Conservation (phyloP, 2,888 invertebrate genomes). For the Parnassius glacialis region DNA sequence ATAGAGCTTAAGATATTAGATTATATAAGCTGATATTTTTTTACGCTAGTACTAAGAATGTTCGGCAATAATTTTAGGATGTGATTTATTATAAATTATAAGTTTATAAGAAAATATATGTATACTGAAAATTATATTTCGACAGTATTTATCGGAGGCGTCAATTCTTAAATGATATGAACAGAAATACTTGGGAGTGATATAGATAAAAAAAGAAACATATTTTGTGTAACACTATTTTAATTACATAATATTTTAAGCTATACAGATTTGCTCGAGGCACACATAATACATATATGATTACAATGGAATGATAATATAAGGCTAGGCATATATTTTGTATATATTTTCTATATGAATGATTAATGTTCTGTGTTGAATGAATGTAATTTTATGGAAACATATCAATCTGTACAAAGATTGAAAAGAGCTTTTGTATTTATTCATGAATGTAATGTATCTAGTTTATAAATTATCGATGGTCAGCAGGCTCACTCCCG, state of each 20-base stretch:
- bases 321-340: background rate
- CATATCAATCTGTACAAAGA: constrained; percentile 64
- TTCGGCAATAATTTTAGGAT: constrained; percentile 61
- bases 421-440: constrained; percentile 29
- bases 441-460: background rate
- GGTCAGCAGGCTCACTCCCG: background rate
- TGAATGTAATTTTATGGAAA: constrained; percentile 26
- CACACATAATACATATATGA: too few species aligned
- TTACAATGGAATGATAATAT: too few species aligned
- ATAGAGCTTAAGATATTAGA: constrained; percentile 50
- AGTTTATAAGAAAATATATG: constrained; percentile 29
- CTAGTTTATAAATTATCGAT: background rate
- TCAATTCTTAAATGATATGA: constrained; percentile 30
- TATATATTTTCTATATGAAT: constrained; percentile 2
- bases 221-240: constrained; percentile 28
- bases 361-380: background rate
- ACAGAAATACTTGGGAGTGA: constrained; percentile 15
- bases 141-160: constrained; percentile 39
- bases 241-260: constrained; percentile 13
- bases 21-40: constrained; percentile 48
- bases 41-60: constrained; percentile 45
- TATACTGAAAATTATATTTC: constrained; percentile 36
- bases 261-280: constrained; percentile 1
- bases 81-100: constrained; percentile 62
- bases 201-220: constrained; percentile 24